Base-by-base conservation (phyloP, 2,113 vertebrate species). In the Rynchops niger region DNA sequence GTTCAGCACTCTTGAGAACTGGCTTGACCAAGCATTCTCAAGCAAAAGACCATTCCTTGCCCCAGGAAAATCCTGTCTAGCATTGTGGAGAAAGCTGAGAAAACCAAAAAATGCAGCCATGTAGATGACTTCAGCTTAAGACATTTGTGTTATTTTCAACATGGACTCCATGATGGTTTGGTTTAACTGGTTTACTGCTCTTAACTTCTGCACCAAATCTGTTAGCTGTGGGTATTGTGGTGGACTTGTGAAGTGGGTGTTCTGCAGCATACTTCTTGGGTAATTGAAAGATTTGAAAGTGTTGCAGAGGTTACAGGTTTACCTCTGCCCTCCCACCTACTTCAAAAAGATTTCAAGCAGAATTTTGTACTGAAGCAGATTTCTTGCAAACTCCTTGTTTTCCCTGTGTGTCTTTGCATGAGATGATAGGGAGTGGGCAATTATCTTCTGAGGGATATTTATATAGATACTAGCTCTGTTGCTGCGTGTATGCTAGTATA, bases 361-460 rank as follows among this genome's bases (percentile, higher is more conserved):
- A 83, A 58, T 92, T 94, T 45, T 50, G 23, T 58, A 53, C 38
- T 86, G 85, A 83, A 86, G 80, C 70, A 90, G 49, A n/a, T 80
- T 85, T 67, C 74, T 79, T 93, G 87, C 70, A 36, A 58, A 42
- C 62, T 83, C 83, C 36, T 76, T 27, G 32, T 52, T 91, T 91
- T 49, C 59, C 63, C 9, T 56, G 19, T 40, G 30, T 90, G 72
- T 67, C 72, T 93, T 79, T 87, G 77, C 71, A 47, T 83, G 95
- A 88, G 82, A 47, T 93, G 90, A 29, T 95, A 87, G 82, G 71
- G 92, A 95, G 90, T 90, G 67, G 90, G 97, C 90, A 96, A 86
- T 92, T 92, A 50, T 90, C 58, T 82, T 88, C 71, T 85, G 79
- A 86, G 59, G 62, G 88, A 43, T 95, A 93, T 93, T 97, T 96